Base-by-base conservation (phyloP, 1,140 invertebrate genomes). In the Linepithema humile region DNA sequence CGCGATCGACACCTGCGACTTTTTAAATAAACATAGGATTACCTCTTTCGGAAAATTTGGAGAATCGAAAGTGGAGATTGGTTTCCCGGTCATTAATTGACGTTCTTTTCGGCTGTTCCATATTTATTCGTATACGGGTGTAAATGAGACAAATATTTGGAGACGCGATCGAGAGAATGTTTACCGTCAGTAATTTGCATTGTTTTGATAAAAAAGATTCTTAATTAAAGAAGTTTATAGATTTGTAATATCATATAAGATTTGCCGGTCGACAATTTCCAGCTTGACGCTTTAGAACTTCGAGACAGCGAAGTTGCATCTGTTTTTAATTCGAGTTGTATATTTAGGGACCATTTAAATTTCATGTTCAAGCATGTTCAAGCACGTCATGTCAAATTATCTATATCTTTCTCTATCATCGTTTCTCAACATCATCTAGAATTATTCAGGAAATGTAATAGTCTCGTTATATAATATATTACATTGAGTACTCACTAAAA, bases 21-120 rank as follows among this genome's bases (percentile, higher is more conserved):
- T 74, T 82, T 82, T 53, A 74, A 82, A 82, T 82, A 74, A 74
- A 78, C 48, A 78, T 69, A 17, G 48, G 23, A 32, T 59, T 75
- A 60, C 3, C 7, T 20, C 10, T 83, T 50, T 50, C 26, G 6
- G 43, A 17, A 75, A 75, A 62, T 75, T 53, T 62, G 26, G 35
- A 15, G 5, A 2, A 55, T 75, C 10, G 2, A 75, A 62, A 83
- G 32, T 38, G 15, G 57, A 74, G 43, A 74, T 75, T 35, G 29
- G 23, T 43, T 50, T 26, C 32, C 40, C 26, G 12, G 45, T 83
- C 15, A 67, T 67, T 78, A 57, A 83, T 83, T 77, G 60, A 83
- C 60, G 26, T 77, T 0, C 32, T 45, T n/a, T 83, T 57, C 43
- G 29, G 15, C 26, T 35, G 10, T 83, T 26, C n/a, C 29, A 62